Percentiles rank a stretch among this genome's conserved stretches.
Conservation (phyloP, 1,140 invertebrate genomes). For the Lethrus apterus region DNA sequence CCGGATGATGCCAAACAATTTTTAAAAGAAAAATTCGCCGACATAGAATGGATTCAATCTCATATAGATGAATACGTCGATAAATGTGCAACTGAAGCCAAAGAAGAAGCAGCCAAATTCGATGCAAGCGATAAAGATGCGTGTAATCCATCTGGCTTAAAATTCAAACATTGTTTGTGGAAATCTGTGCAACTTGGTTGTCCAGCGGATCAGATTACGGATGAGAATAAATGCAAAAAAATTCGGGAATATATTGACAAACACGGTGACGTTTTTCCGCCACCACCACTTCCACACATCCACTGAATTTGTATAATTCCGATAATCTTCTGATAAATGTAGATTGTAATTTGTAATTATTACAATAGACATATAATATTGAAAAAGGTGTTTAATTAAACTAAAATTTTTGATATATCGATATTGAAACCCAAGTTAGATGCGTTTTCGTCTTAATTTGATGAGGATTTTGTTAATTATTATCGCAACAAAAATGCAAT, state of each 20-base stretch:
- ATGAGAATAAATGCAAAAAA: not conserved
- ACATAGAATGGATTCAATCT: slow-evolving; percentile 33
- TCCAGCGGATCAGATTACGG: not conserved
- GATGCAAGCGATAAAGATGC: not conserved
- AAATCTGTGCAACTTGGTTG: not conserved
- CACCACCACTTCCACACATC: too few species aligned
- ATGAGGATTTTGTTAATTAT: too few species aligned
- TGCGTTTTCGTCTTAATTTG: too few species aligned
- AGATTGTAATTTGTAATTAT: too few species aligned
- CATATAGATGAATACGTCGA: slow-evolving; percentile 31
- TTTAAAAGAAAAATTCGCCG: slow-evolving; percentile 30
- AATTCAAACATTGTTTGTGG: not conserved
- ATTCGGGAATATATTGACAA: not conserved
- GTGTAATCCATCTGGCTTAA: not conserved
- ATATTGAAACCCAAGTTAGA: too few species aligned
- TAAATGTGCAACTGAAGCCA: not conserved
- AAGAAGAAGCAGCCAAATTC: not conserved
- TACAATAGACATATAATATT: too few species aligned
- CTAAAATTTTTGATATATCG: too few species aligned
- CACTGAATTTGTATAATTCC: too few species aligned
- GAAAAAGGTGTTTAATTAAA: too few species aligned
- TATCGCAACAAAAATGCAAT: too few species aligned
- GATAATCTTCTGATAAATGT: too few species aligned
- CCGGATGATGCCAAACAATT: slow-evolving; percentile 26
- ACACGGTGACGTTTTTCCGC: too few species aligned